Base-by-base conservation (phyloP, 2,113 vertebrate species). In the Otocyon megalotis region DNA sequence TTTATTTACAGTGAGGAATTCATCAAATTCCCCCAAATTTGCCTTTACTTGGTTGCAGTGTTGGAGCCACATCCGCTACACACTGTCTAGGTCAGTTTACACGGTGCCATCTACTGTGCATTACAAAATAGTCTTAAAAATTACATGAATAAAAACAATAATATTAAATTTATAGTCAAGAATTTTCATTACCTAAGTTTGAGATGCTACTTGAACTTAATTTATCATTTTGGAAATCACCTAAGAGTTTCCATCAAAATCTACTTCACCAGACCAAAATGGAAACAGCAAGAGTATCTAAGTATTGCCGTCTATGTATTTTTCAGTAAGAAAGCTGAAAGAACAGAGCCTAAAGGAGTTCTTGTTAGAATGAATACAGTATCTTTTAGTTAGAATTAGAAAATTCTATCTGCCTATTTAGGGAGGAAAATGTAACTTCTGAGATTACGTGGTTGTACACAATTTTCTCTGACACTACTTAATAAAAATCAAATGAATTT, bases 351-450 rank as follows among this genome's bases (percentile, higher is more conserved):
- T 91, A 30, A 83, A 76, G 50, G 11, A 62, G 6, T 43, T 56
- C 10, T 85, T 95, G 37, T 43, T 88, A 76, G 15, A 69, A 62
- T 77, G 2, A 0, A 14, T 81, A 24, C 1, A 85, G 19, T 22
- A 53, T 58, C 1, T 13, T 82, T 54, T 48, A 58, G 2, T n/a
- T 77, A 72, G 14, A 76, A 92, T 54, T 91, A 60, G 12, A 35
- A 56, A 85, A 58, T n/a, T 17, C 62, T 50, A 26, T 76, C 26
- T 43, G 4, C n/a, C 16, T 62, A 74, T 2, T 26, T 81, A 53
- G 15, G 85, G 32, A 77, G 14, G 76, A 85, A 80, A 96, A 62
- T 3, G 4, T n/a, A 92, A 17, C 5, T 92, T 94, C n/a, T 82
- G 54, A 93, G 43, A 71, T 80, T 79, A 56, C 2, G 8, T 20